phyloP scores from a whole-genome alignment of 2,113 vertebrate species.

The Candoia aspera region DNA sequence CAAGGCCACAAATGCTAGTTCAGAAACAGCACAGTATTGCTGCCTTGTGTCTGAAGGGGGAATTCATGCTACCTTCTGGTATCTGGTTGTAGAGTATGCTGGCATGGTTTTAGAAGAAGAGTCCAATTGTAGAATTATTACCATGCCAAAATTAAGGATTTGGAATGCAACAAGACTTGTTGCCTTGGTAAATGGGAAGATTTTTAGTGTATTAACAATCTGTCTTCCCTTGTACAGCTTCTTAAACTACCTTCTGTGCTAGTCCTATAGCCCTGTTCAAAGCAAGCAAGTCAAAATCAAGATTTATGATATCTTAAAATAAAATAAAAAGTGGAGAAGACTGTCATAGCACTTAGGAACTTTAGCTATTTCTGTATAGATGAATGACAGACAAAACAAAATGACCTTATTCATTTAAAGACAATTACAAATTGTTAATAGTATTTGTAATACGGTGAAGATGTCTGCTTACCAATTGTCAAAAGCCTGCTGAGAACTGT shows the following conservation, averaged over 20 bases:
- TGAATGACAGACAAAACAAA: background rate
- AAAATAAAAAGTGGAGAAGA: background rate
- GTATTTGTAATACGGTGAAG: background rate
- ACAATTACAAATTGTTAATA: background rate
- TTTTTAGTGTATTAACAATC: background rate
- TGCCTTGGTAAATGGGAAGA: background rate
- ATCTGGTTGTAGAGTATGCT: background rate
- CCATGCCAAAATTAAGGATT: background rate
- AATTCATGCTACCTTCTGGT: background rate
- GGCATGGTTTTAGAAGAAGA: background rate
- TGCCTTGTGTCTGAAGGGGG: background rate
- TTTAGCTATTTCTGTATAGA: background rate
- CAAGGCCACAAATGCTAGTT: background rate
- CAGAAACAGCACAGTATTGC: background rate
- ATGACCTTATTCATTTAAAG: background rate
- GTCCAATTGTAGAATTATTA: background rate
- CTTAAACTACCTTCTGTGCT: background rate
- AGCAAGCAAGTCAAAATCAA: background rate
- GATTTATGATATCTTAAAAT: conserved; percentile 1
- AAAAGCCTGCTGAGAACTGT: background rate
- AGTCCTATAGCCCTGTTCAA: background rate
- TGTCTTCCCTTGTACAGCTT: background rate
- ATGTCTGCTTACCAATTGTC: background rate
- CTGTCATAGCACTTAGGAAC: background rate
- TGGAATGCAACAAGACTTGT: background rate